Evolutionary conservation across 2,888 invertebrate species (phyloP).

Genomic region (Luperina nickerlii): DNA sequence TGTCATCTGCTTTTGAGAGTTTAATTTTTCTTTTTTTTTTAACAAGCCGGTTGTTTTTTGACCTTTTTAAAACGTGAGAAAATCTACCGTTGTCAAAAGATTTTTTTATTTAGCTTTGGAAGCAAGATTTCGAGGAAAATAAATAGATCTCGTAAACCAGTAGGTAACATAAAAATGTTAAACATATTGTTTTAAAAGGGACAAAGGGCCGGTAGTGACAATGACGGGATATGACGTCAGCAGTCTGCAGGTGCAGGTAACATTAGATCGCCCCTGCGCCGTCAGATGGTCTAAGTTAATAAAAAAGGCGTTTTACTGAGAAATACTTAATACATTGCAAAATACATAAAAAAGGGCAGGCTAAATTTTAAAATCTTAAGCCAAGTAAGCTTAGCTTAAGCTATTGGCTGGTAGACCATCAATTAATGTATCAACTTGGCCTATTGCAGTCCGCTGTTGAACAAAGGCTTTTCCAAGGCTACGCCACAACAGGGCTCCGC

Average conservation of each 20-base stretch:
- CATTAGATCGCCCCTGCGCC: constrained; percentile 58
- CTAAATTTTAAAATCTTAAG: no score
- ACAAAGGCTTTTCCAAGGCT: not conserved
- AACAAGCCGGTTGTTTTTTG: not conserved
- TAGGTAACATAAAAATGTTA: constrained; percentile 34
- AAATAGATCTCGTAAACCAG: not conserved
- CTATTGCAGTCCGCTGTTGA: not conserved
- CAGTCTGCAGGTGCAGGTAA: constrained; percentile 73
- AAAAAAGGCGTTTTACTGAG: constrained; percentile 28
- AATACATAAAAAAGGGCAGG: no score
- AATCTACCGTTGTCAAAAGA: not conserved
- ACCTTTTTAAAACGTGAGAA: constrained; percentile 1
- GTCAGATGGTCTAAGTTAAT: constrained; percentile 39
- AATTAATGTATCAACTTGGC: no score
- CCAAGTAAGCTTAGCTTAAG: no score
- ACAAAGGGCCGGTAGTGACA: constrained; percentile 67
- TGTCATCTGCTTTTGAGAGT: constrained; percentile 50
- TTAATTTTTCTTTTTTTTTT: constrained; percentile 14
- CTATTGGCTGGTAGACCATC: no score
- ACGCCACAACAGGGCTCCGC: not conserved
- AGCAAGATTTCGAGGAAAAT: not conserved
- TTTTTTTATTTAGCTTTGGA: not conserved
- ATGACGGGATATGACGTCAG: constrained; percentile 78
- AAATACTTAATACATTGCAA: not conserved
- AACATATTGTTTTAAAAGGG: constrained; percentile 62